phyloP scores from a whole-genome alignment of 2,888 invertebrate genomes.

The Mythimna lalbum region DNA sequence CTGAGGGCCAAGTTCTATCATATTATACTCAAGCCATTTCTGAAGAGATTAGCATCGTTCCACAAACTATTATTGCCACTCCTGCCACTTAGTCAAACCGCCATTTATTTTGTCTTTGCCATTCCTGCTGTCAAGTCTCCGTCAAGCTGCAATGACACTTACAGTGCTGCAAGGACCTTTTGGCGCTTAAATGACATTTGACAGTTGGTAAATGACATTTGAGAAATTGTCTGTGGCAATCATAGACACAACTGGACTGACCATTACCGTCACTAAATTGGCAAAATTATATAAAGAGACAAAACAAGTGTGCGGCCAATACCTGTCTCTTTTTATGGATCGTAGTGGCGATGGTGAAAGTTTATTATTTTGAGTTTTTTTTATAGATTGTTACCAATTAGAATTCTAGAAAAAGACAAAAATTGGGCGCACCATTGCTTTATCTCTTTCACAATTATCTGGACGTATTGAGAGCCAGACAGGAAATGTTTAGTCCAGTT shows the following conservation, averaged over 20 bases:
- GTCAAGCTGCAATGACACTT: constrained; percentile 12
- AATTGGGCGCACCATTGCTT: not conserved
- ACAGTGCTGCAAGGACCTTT: constrained; percentile 10
- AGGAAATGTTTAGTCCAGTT: not conserved
- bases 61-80: not conserved
- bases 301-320: not conserved
- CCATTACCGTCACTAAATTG: not conserved
- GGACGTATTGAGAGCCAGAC: not conserved
- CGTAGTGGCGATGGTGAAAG: not conserved
- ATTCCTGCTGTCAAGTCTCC: not conserved
- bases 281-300: not conserved
- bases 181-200: constrained; percentile 9
- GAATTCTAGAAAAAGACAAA: not conserved
- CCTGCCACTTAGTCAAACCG: not conserved
- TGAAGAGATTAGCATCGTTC: constrained; percentile 9
- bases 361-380: too few species aligned
- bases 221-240: not conserved
- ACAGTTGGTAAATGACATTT: constrained; percentile 4
- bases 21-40: not conserved
- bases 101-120: not conserved
- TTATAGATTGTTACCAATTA: not conserved
- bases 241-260: not conserved
- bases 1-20: not conserved
- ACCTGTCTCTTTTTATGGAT: not conserved
- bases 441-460: not conserved